Percentiles rank a stretch among this genome's conserved stretches.
phyloP scores from a whole-genome alignment of 2,888 invertebrate species.

The Criorhina ranunculi region DNA sequence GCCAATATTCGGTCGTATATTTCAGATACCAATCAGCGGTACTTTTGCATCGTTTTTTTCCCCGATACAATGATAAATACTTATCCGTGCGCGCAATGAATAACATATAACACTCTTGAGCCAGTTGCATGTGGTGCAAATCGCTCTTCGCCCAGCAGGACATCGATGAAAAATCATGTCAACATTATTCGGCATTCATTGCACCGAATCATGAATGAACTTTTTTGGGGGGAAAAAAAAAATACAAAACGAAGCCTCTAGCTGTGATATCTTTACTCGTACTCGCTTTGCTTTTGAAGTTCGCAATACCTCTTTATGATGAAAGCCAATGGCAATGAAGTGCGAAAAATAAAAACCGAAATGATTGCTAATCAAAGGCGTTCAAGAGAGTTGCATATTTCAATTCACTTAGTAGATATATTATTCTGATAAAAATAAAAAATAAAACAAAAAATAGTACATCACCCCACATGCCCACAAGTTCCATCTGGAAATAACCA shows the following conservation, averaged over 20 bases:
- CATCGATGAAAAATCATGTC: slow-evolving; percentile 65
- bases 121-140: slow-evolving; percentile 51
- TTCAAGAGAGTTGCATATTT: no score
- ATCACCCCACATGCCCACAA: no score
- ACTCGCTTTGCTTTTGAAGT: background rate
- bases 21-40: slow-evolving; percentile 59
- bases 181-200: slow-evolving; percentile 61
- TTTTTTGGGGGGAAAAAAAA: slow-evolving; percentile 12
- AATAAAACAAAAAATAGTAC: no score
- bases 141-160: slow-evolving; percentile 56
- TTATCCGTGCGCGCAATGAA: slow-evolving; percentile 38
- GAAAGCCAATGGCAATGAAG: background rate
- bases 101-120: slow-evolving; percentile 61
- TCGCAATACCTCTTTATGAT: background rate
- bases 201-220: slow-evolving; percentile 61
- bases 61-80: slow-evolving; percentile 37
- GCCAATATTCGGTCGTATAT: slow-evolving; percentile 53
- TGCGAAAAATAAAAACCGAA: no score
- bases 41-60: slow-evolving; percentile 37
- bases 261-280: no score
- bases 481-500: background rate
- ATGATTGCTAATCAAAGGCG: no score
- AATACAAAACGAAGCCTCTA: slow-evolving; percentile 28
- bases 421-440: no score
- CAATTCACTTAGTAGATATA: no score